Conservation (phyloP, 53 echinoderm and acorn worm genomes). For the Astropecten irregularis region DNA sequence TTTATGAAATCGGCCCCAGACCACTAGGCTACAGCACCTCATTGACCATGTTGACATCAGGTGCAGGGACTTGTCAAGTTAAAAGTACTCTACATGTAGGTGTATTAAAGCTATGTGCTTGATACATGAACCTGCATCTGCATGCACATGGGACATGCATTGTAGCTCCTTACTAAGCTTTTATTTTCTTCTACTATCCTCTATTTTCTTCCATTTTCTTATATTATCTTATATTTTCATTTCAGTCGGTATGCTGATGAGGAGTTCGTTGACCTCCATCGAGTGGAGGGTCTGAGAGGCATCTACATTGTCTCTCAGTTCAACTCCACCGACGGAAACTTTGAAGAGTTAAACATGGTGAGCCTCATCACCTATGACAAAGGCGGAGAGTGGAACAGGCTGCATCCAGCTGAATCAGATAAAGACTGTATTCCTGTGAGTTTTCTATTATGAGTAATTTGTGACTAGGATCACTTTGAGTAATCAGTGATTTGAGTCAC, state of each 20-base stretch:
- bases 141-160: too few species aligned
- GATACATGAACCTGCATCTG: too few species aligned
- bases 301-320: slow-evolving; percentile 81
- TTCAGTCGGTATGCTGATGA: slow-evolving; percentile 83
- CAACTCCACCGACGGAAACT: slow-evolving; percentile 20
- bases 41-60: too few species aligned
- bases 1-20: too few species aligned
- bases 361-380: slow-evolving; percentile 82
- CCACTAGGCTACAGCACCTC: too few species aligned
- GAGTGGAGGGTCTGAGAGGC: slow-evolving; percentile 86
- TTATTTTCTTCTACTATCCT: too few species aligned
- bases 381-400: slow-evolving; percentile 83
- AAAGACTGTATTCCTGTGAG: slow-evolving; percentile 57
- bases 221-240: too few species aligned
- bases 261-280: slow-evolving; percentile 86
- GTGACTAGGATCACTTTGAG: not conserved
- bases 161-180: too few species aligned
- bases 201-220: too few species aligned
- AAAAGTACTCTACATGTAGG: too few species aligned
- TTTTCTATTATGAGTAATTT: not conserved
- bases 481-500: not conserved
- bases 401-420: slow-evolving; percentile 21
- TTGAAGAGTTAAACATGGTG: slow-evolving; percentile 72
- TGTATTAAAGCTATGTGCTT: too few species aligned
- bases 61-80: too few species aligned